Evolutionary conservation across 2,888 invertebrate genomes (phyloP), one percentile per base, ranked within the genome.

Genomic region (Acanthacorydalis orientalis): DNA sequence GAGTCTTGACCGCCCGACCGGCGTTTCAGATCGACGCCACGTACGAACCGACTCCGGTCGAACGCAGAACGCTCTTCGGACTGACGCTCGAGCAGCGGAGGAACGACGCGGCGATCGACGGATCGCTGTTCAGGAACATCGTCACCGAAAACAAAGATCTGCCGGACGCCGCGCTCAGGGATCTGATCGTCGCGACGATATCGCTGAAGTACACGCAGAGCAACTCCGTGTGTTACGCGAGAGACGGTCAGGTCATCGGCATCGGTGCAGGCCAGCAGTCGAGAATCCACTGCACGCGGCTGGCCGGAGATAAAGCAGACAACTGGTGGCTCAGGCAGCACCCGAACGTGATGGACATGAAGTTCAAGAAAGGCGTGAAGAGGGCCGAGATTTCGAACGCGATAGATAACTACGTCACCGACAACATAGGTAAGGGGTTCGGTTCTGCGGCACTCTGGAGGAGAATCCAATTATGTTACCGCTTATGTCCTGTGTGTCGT

Each of bases 241-340:
- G 82, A 56, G 86, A 93, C 64, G 93, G 92, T 4, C 83, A 89
- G 74, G 82, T 84, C 10, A 80, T 96, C 57, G 97, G 97, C 14
- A 95, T 95, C 57, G 97, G 97, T 31, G 97, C 97, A n/a, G 97
- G 97, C 0, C 97, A 98, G 62, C 97, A 98, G 66, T 95, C 93
- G 0, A 79, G 97, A 53, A 96, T 98, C 60, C 97, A 98, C 67
- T 98, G 97, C 69, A 96, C 96, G 1, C 76, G 96, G 55, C 75
- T 98, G 56, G 97, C 97, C 49, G 96, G 95, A 42, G 90, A 92
- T 60, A 98, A 98, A 66, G 93, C 95, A 23, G 86, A 91, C 62
- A 88, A 92, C 67, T 98, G 97, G 96, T 97, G 96, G 96, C 67
- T 93, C 57, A 78, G 97, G 15, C 85, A 89, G 47, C 96, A 97